Base-by-base conservation (phyloP, 2,797 vertebrate species). In the Gymnoscopelus microlampas region DNA sequence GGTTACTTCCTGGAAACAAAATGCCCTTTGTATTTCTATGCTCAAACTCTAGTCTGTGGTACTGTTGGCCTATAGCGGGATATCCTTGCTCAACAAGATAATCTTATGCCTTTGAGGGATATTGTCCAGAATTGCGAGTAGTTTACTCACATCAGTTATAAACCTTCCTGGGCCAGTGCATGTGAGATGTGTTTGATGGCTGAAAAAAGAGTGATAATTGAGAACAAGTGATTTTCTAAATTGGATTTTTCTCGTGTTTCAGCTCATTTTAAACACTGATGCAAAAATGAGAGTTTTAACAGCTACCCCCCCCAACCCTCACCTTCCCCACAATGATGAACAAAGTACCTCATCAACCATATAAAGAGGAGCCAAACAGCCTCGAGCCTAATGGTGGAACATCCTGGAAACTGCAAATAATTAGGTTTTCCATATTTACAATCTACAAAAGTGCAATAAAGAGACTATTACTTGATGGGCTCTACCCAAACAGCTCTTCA, bases 331-430 rank as follows among this genome's bases (percentile, higher is more conserved):
- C 70, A 76, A 81, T 78, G 74, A 80, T 60, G 80, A 85, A 87
- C 67, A 39, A 39, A 39, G 39, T 39, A 39, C 39, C 78, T 84
- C 68, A 86, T 88, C 66, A 79, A 84, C 57, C 85, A 85, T 87
- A 88, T 87, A 86, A 87, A 79, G 74, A 66, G 70, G 87, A 85
- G 64, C 71, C 71, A 68, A 79, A 82, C 73, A 66, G 87, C 87
- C 86, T 64, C 59, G 51, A 88, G 87, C 83, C 54, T 86, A 89
- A 83, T 59, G 14, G 80, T 71, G 81, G 74, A 85, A 78, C 66
- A 76, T 83, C 77, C 60, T 66, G 63, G 70, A 70, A 84, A 81
- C 60, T 56, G 51, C 76, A 65, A 71, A 63, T 66, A 81, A 87
- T 84, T 84, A 77, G 76, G 64, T 74, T 39, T 39, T 39, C 39